phyloP scores from a whole-genome alignment of 1,140 invertebrate species.

The Bathynomus jamesi region DNA sequence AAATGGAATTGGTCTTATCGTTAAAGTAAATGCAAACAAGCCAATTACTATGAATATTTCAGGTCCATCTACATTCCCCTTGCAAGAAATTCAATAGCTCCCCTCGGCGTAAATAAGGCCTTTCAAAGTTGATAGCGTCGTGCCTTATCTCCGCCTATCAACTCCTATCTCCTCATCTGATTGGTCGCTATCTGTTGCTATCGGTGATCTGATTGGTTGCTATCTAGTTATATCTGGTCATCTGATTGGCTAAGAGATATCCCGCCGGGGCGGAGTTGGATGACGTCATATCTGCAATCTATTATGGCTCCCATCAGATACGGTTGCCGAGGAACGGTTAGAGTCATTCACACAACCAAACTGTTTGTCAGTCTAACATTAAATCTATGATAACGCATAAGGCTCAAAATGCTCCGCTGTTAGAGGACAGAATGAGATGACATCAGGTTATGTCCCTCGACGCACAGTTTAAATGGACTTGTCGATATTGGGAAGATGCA shows the following conservation, averaged over 20 bases:
- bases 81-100: constrained; percentile 22
- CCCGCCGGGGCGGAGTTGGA: constrained; percentile 25
- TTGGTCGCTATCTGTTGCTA: constrained; percentile 36
- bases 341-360: constrained; percentile 34
- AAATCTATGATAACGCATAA: constrained; percentile 35
- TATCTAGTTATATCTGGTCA: constrained; percentile 34
- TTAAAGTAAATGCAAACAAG: background rate
- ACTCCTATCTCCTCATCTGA: constrained; percentile 31
- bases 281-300: constrained; percentile 37
- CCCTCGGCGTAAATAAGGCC: constrained; percentile 24
- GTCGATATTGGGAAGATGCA: constrained; percentile 27
- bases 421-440: constrained; percentile 35
- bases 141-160: constrained; percentile 29
- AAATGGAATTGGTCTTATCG: background rate
- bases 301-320: constrained; percentile 36
- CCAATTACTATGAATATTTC: constrained; percentile 1
- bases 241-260: constrained; percentile 36
- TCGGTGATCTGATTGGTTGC: constrained; percentile 36
- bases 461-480: constrained; percentile 34
- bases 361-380: constrained; percentile 36
- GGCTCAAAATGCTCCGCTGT: constrained; percentile 25
- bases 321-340: constrained; percentile 33
- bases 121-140: constrained; percentile 21
- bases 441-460: constrained; percentile 32
- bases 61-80: background rate